These are phyloP conservation scores for Lamellibrachia columna DNA, from an alignment of 2,888 invertebrate genomes.

Conservation along the genomic window DNA sequence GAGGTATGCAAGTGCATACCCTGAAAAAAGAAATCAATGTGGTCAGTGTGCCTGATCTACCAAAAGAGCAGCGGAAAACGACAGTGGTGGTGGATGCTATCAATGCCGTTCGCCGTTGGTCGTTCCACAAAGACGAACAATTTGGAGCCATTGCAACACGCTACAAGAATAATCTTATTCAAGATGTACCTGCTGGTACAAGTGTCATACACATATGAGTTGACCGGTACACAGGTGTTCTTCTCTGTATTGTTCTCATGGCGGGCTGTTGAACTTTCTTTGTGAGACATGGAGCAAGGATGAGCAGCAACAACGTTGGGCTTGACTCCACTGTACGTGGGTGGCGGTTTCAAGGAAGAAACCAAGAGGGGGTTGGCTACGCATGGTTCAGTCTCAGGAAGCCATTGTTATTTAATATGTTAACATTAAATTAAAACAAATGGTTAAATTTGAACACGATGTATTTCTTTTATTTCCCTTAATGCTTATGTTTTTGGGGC, in stretches of 20 bases:
- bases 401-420: not conserved
- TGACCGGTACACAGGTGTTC: not conserved
- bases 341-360: too few relatives aligned
- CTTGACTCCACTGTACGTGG: too few relatives aligned
- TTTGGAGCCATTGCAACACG: not conserved
- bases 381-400: not conserved
- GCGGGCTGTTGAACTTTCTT: not conserved
- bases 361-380: not conserved
- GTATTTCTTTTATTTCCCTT: not conserved
- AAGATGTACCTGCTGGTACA: not conserved
- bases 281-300: not conserved
- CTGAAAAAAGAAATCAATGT: too few relatives aligned
- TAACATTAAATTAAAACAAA: not conserved
- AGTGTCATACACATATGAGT: not conserved
- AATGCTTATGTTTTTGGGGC: not conserved
- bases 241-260: not conserved
- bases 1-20: too few relatives aligned
- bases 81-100: not conserved
- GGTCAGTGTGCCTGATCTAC: too few relatives aligned
- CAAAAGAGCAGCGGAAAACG: too few relatives aligned
- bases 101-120: not conserved
- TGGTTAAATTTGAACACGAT: not conserved
- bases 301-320: too few relatives aligned
- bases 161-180: not conserved
- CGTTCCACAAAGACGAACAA: not conserved